These are phyloP conservation scores for Myxocyprinus asiaticus DNA, from an alignment of 2,113 vertebrate genomes.

Conservation along the genomic window DNA sequence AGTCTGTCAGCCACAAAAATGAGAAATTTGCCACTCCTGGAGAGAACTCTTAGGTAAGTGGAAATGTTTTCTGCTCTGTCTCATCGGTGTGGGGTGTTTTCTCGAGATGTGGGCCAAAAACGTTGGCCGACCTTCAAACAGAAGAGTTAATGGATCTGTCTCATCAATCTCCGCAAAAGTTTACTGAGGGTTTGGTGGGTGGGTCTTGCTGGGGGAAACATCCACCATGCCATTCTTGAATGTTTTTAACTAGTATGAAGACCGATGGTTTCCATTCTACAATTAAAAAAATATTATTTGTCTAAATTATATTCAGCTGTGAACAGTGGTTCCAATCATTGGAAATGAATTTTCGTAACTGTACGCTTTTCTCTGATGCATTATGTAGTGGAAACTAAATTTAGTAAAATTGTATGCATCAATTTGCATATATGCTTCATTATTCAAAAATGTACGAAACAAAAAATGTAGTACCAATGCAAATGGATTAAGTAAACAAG, in stretches of 20 bases:
- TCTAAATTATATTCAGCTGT: too few species aligned
- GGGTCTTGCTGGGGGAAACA: neutral
- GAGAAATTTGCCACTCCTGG: conserved; percentile 71
- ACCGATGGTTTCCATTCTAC: conserved; percentile 41
- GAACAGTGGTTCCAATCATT: too few species aligned
- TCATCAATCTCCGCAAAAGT: conserved; percentile 62
- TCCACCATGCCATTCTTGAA: conserved; percentile 9
- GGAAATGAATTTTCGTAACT: too few species aligned
- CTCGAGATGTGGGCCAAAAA: conserved; percentile 40
- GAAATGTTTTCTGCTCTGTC: conserved; percentile 63
- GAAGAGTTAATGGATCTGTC: conserved; percentile 66
- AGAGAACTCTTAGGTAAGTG: conserved; percentile 65
- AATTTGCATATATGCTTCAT: too few species aligned
- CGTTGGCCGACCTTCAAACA: conserved; percentile 73
- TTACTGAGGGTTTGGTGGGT: conserved; percentile 65
- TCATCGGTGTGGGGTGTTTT: conserved; percentile 60
- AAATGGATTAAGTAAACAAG: too few species aligned
- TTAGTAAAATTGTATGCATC: too few species aligned
- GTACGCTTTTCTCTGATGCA: too few species aligned
- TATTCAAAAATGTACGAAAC: too few species aligned
- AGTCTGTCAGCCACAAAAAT: conserved; percentile 72
- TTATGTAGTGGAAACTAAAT: too few species aligned
- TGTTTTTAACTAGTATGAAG: conserved; percentile 54
- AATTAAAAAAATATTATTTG: too few species aligned
- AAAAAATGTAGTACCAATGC: too few species aligned